Evolutionary conservation across 2,113 vertebrate genomes (phyloP), one percentile per base, ranked within the genome.

Genomic region (Notothenia rossii): DNA sequence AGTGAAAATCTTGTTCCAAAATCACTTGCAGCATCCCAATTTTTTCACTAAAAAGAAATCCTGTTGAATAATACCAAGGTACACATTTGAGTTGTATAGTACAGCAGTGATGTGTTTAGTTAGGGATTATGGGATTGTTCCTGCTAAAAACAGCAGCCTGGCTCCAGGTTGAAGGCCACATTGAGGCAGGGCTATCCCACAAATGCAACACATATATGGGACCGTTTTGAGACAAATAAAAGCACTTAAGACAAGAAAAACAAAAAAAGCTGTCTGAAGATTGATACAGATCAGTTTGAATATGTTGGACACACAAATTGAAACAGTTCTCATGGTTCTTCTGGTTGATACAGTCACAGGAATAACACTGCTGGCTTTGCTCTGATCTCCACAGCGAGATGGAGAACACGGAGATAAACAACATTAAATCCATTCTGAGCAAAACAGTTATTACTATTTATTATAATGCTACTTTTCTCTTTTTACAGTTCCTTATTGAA

Each of bases 81-180:
- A 11, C 22, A 3, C 33, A 29, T 40, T 36, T 36, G 2, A 13
- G 29, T 36, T 5, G n/a, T 4, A 36, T 13, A 36, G 49, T 8
- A 36, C 65, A 67, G 49, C 65, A 51, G 15, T 33, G 46, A 36
- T n/a, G n/a, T 9, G 60, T 67, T 33, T 12, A n/a, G 25, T 50
- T 20, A 15, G 51, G 54, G 63, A 84, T 63, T 40, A 36, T 61
- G 63, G 49, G 61, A 79, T 25, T 49, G 65, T 64, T 77, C 54
- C 61, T 63, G 71, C 65, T 64, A 17, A 77, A 55, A 75, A 63
- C 65, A 4, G 29, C 69, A 17, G 72, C 82, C 79, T 63, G 62
- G 72, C 20, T 89, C 67, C 61, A 50, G 77, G 63, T n/a, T 77
- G 75, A 91, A 93, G 89, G 88, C 85, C 89, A 91, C 83, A 9